Percentiles rank a stretch among this genome's conserved stretches.
phyloP scores from a whole-genome alignment of 2,797 vertebrate species.

The Delichon dasypus region DNA sequence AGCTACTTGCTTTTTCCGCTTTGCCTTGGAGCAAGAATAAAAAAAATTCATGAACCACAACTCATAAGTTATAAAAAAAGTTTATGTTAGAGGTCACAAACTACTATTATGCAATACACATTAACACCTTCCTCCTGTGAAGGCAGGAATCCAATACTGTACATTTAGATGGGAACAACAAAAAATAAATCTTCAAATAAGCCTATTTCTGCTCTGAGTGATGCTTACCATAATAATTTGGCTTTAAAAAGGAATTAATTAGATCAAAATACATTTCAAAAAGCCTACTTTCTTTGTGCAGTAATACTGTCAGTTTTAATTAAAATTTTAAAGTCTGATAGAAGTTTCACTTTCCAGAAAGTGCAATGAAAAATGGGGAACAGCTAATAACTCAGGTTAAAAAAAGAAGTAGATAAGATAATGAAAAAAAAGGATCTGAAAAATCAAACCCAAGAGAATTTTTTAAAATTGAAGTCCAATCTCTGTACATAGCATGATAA shows the following conservation, averaged over 20 bases:
- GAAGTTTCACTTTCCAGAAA: neutral
- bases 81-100: neutral
- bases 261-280: neutral
- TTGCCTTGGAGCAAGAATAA: slow-evolving; percentile 77
- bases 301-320: neutral
- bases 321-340: neutral
- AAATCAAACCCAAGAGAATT: neutral
- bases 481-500: neutral
- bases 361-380: neutral
- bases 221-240: neutral
- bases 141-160: neutral
- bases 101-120: neutral
- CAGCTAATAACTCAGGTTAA: neutral
- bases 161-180: neutral
- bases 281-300: neutral
- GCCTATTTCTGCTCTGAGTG: neutral
- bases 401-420: neutral
- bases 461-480: neutral
- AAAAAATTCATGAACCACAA: neutral
- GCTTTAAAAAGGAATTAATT: neutral
- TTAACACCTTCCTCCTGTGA: neutral
- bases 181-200: neutral
- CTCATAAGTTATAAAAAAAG: neutral
- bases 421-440: neutral
- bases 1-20: slow-evolving; percentile 88